Evolutionary conservation across 2,888 invertebrate genomes (phyloP).

Genomic region (Cenopis cana): DNA sequence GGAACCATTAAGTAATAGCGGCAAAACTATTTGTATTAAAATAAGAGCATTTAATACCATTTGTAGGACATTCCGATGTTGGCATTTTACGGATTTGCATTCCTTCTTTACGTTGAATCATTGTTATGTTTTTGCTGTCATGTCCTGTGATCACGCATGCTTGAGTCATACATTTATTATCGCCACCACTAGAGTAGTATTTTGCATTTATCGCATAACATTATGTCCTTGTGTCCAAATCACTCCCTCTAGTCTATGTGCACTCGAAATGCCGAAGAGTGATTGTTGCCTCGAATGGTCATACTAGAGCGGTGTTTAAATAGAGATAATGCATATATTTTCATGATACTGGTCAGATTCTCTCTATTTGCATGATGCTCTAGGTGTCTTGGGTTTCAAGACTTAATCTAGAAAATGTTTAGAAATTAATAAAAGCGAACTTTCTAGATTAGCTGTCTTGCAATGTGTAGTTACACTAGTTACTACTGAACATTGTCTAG

Average conservation of each 20-base stretch:
- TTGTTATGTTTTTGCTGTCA: conserved; percentile 48
- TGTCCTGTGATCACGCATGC: conserved; percentile 46
- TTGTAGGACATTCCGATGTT: conserved; percentile 59
- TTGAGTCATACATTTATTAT: conserved; percentile 44
- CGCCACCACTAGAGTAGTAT: conserved; percentile 44
- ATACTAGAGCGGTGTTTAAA: conserved; percentile 57
- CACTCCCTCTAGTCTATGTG: conserved; percentile 76
- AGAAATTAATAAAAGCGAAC: not conserved
- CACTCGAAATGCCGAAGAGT: conserved; percentile 83
- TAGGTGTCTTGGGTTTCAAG: conserved; percentile 45
- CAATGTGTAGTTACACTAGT: conserved; percentile 61
- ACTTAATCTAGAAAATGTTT: conserved; percentile 47
- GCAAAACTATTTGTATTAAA: conserved; percentile 49
- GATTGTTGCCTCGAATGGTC: conserved; percentile 70
- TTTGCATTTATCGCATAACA: conserved; percentile 48
- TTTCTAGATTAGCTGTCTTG: conserved; percentile 53
- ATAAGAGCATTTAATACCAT: conserved; percentile 52
- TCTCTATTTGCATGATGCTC: conserved; percentile 57
- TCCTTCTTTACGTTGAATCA: conserved; percentile 46
- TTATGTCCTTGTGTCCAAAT: conserved; percentile 70
- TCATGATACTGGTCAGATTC: conserved; percentile 3
- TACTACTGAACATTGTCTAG: conserved; percentile 57
- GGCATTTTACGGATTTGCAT: conserved; percentile 59
- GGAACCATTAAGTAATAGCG: conserved; percentile 46
- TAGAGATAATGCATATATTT: conserved; percentile 37